These are phyloP conservation scores for Agriotes lineatus DNA, from an alignment of 2,888 invertebrate species.

Conservation along the genomic window DNA sequence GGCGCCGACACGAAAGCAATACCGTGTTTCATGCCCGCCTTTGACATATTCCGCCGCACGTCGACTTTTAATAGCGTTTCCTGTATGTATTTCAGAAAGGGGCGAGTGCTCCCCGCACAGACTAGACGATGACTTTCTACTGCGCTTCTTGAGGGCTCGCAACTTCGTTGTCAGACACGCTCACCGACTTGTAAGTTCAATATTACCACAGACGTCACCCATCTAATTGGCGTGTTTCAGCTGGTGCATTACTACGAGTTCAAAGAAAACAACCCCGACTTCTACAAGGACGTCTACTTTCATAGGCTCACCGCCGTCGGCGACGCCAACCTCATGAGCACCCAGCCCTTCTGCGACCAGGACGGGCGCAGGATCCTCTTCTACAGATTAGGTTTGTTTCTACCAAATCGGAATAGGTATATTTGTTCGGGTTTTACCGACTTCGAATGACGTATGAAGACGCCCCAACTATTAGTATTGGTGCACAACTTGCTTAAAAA, in stretches of 20 bases:
- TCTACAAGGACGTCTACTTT: constrained; percentile 77
- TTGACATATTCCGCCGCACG: constrained; percentile 32
- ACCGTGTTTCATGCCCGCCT: constrained; percentile 24
- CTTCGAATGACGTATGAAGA: no score
- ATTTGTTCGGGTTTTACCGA: no score
- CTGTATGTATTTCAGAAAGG: constrained; percentile 69
- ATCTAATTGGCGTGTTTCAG: constrained; percentile 65
- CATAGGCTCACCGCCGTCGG: constrained; percentile 75
- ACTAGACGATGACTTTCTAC: constrained; percentile 81
- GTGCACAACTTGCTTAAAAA: no score
- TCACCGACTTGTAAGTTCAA: constrained; percentile 76
- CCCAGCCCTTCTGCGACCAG: constrained; percentile 83
- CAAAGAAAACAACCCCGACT: constrained; percentile 77
- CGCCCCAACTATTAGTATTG: no score
- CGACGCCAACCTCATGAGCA: constrained; percentile 77
- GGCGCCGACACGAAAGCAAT: constrained; percentile 18
- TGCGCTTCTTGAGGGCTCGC: constrained; percentile 81
- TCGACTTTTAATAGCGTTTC: constrained; percentile 33
- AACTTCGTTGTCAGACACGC: constrained; percentile 79
- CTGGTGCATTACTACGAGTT: constrained; percentile 82
- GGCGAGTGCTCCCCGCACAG: constrained; percentile 81
- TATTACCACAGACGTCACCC: constrained; percentile 50
- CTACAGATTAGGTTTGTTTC: constrained; percentile 75
- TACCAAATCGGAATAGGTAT: not conserved
- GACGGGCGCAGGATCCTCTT: constrained; percentile 79